Percentiles rank a stretch among this genome's conserved stretches.
Conservation (phyloP, 2,113 vertebrate species). For the Carlito syrichta region DNA sequence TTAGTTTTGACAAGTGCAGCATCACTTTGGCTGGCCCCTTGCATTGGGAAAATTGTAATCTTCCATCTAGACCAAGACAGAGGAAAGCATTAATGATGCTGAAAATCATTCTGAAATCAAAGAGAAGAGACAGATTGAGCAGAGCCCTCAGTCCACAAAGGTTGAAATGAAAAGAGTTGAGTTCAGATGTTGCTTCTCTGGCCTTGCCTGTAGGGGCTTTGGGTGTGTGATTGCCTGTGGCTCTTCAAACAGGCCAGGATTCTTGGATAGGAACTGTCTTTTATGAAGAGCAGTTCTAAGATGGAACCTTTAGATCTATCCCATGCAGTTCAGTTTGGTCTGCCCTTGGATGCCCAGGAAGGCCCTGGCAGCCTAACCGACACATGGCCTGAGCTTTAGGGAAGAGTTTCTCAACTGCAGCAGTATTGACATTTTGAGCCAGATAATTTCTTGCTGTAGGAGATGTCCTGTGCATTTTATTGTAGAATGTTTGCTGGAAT, state of each 20-base stretch:
- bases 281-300: neutral
- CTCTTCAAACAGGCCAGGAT: neutral
- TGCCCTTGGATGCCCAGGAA: neutral
- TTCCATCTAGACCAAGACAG: neutral
- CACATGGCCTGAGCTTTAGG: neutral
- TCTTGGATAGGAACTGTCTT: neutral
- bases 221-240: neutral
- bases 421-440: neutral
- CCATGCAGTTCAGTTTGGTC: neutral
- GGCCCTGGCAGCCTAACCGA: neutral
- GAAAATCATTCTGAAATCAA: conserved; percentile 2
- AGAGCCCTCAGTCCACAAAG: neutral
- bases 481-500: neutral
- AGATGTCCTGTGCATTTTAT: neutral
- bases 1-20: conserved; percentile 8
- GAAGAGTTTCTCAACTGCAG: neutral
- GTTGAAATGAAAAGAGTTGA: neutral
- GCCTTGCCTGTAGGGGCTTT: neutral
- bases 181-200: neutral
- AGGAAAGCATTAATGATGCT: neutral
- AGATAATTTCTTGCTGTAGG: neutral
- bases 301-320: neutral
- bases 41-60: neutral
- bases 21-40: neutral
- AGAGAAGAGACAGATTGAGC: neutral